Base-by-base conservation (phyloP, 92 coral and sea anemone genomes). In the Metridium senile region DNA sequence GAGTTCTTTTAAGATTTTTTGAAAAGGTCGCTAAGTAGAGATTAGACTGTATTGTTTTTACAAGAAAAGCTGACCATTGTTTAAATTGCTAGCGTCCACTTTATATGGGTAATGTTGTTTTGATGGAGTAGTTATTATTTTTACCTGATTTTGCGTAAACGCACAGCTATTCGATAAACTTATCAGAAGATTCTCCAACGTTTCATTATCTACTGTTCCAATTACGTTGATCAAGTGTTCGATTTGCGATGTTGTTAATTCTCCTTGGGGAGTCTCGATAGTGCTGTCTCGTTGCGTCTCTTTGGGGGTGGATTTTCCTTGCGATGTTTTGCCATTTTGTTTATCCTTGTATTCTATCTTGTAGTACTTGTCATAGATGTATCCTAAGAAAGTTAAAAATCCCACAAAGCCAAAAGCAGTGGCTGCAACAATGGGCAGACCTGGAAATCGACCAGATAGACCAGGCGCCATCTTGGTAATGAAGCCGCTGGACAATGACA, bases 71-170 rank as follows among this genome's bases (percentile, higher is more conserved):
- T 9, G n/a, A n/a, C n/a, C n/a, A n/a, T n/a, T n/a, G n/a, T n/a
- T n/a, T n/a, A n/a, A n/a, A n/a, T n/a, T n/a, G n/a, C n/a, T n/a
- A n/a, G n/a, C n/a, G n/a, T n/a, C n/a, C n/a, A n/a, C n/a, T n/a
- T n/a, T n/a, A n/a, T n/a, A n/a, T n/a, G n/a, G n/a, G n/a, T n/a
- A n/a, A n/a, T n/a, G n/a, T n/a, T n/a, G n/a, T n/a, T n/a, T n/a
- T n/a, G n/a, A n/a, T n/a, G n/a, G n/a, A n/a, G n/a, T n/a, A n/a
- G n/a, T n/a, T n/a, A n/a, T n/a, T n/a, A 16, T 22, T 33, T 62
- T 35, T 72, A 89, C 98, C 89, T 93, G 98, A 67, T 90, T 90
- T 71, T 34, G 33, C 29, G 92, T 87, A 71, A 93, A 93, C 0
- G 90, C 98, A 32, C 92, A 85, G 43, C 75, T 84, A 58, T 87